Base-by-base conservation (phyloP, 2,113 vertebrate species). In the Pteronura brasiliensis region DNA sequence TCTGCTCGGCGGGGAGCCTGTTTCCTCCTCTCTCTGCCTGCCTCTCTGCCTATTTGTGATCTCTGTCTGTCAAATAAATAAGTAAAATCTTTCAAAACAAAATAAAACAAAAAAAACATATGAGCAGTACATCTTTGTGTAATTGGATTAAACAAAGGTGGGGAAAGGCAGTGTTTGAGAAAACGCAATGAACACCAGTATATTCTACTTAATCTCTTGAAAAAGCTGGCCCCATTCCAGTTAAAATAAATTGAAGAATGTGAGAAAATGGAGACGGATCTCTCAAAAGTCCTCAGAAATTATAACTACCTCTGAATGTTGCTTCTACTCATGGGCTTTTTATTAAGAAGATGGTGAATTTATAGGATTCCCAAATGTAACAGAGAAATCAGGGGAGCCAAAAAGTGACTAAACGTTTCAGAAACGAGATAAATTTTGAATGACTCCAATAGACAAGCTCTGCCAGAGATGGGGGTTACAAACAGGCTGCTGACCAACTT, bases 351-450 rank as follows among this genome's bases (percentile, higher is more conserved):
- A 85, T 47, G 71, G 25, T 57, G 67, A 91, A 63, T 80, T 88
- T 72, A n/a, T 2, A 80, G 36, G 23, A 87, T 92, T 96, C 57
- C n/a, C 65, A 94, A 76, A 92, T 96, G 71, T 81, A 87, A 47
- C n/a, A 87, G 83, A 87, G 74, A 88, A 96, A 87, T 63, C 36
- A 82, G 71, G n/a, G 81, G 93, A 95, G 81, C 63, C 79, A 85
- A 93, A 96, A 65, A 21, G 34, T 87, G 95, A 95, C 34, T 71
- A 95, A 87, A 95, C 92, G 23, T 2, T 88, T 96, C 92, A 91
- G 84, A 83, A 96, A 90, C 71, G 69, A 95, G 61, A 97, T 63
- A 95, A 84, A 96, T 84, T 93, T 63, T 95, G 67, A 97, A 90
- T 34, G 67, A 87, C 61, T 92, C 49, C 79, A 92, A 18, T 25